These are phyloP conservation scores for Electrona antarctica DNA, from an alignment of 2,113 vertebrate genomes.

Conservation along the genomic window DNA sequence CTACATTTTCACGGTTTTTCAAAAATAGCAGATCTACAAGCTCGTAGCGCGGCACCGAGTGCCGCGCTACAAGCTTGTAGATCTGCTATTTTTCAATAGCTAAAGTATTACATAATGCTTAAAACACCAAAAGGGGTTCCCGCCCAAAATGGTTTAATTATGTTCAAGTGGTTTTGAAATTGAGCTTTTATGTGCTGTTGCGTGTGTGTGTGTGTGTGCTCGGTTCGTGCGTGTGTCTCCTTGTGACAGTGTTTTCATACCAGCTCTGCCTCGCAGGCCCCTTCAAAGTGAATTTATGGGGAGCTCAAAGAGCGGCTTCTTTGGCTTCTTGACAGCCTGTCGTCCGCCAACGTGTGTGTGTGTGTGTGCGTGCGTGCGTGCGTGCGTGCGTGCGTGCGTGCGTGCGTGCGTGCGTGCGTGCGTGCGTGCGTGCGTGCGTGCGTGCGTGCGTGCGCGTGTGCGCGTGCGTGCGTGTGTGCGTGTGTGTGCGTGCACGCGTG, in stretches of 20 bases:
- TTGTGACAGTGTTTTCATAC: conserved; percentile 48
- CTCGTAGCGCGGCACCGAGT: too few relatives aligned
- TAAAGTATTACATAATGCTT: too few relatives aligned
- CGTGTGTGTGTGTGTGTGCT: neutral
- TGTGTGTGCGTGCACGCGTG: too few relatives aligned
- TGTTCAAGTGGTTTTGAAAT: conserved; percentile 41
- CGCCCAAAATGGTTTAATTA: too few relatives aligned
- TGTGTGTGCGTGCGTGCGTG: conserved; percentile 16
- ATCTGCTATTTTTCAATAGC: too few relatives aligned
- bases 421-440: neutral
- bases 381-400: conserved; percentile 22
- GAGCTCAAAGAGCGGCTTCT: conserved; percentile 62
- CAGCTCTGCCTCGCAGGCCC: conserved; percentile 49
- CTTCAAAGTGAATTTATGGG: conserved; percentile 66
- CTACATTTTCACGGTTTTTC: too few relatives aligned
- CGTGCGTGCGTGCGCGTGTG: neutral
- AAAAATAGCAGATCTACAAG: too few relatives aligned
- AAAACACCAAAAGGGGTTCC: too few relatives aligned
- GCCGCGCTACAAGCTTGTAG: too few relatives aligned
- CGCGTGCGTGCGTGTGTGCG: too few relatives aligned
- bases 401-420: neutral
- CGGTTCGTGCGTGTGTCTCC: conserved; percentile 4
- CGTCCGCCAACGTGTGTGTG: conserved; percentile 33
- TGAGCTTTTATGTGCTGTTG: conserved; percentile 15
- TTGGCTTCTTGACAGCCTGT: conserved; percentile 52